Evolutionary conservation across 1,140 invertebrate species (phyloP).

Genomic region (Anthonomus grandis): DNA sequence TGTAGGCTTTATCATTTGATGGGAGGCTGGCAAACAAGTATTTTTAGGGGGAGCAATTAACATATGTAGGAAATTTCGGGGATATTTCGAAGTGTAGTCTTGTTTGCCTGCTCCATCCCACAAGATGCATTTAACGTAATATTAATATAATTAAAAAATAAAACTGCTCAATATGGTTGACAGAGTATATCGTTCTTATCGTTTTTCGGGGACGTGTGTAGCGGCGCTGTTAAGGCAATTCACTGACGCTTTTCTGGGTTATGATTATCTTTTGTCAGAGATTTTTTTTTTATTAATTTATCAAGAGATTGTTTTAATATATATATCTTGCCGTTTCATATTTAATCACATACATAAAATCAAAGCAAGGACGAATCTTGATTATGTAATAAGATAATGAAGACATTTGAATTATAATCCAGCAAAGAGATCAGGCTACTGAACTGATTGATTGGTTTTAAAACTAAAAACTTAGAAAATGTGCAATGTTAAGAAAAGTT

Average conservation of each 20-base stretch:
- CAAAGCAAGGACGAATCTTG: too few relatives aligned
- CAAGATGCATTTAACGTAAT: conserved; percentile 12
- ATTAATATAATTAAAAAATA: conserved; percentile 31
- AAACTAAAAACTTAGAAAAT: conserved; percentile 6
- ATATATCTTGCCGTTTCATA: too few relatives aligned
- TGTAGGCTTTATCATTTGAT: conserved; percentile 1
- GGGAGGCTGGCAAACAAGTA: too few relatives aligned
- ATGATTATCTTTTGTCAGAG: too few relatives aligned
- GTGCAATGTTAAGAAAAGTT: conserved; percentile 24
- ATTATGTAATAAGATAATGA: too few relatives aligned
- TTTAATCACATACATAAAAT: too few relatives aligned
- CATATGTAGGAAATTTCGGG: neutral
- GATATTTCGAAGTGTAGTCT: neutral
- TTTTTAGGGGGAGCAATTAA: too few relatives aligned
- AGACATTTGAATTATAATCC: too few relatives aligned
- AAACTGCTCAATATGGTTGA: conserved; percentile 41
- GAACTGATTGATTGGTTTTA: neutral
- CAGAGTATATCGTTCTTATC: conserved; percentile 10
- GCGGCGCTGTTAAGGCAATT: conserved; percentile 29
- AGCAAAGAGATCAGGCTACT: too few relatives aligned
- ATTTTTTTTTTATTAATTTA: too few relatives aligned
- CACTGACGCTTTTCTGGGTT: neutral
- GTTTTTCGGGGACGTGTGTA: conserved; percentile 38
- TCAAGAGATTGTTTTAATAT: too few relatives aligned
- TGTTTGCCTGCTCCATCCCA: neutral